Conservation (phyloP, 2,113 vertebrate species). For the Lampris megalopsis region DNA sequence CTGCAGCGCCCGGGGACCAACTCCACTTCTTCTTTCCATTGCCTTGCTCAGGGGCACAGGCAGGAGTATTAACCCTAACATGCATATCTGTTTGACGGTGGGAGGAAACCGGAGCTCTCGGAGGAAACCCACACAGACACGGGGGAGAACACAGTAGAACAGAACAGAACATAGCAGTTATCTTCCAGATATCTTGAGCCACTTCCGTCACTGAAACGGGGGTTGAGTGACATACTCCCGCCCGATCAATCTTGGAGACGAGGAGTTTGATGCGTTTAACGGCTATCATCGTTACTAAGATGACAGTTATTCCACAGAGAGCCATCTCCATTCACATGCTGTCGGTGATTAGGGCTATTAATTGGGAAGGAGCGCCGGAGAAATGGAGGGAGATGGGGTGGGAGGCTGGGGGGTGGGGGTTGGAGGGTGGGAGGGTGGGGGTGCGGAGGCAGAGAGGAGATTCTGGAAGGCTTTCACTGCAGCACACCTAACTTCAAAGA, state of each 20-base stretch:
- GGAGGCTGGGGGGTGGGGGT: conserved; percentile 17
- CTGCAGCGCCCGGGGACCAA: too few relatives aligned
- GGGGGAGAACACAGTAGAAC: too few relatives aligned
- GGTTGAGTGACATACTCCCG: conserved; percentile 40
- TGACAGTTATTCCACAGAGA: conserved; percentile 37
- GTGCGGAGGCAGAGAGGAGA: conserved; percentile 2
- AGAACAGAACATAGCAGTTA: not conserved
- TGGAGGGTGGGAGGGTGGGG: not conserved
- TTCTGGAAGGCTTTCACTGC: conserved; percentile 7
- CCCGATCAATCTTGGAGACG: conserved; percentile 52
- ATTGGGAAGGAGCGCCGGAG: conserved; percentile 37
- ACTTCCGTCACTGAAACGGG: conserved; percentile 3
- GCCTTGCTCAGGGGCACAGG: too few relatives aligned
- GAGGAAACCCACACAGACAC: too few relatives aligned
- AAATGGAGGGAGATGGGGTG: conserved; percentile 3
- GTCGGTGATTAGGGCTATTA: conserved; percentile 55
- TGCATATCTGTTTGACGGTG: too few relatives aligned
- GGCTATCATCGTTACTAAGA: conserved; percentile 20
- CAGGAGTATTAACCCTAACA: too few relatives aligned
- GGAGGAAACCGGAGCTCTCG: too few relatives aligned
- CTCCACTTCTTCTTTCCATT: too few relatives aligned
- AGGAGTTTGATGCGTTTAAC: conserved; percentile 47
- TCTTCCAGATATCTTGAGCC: conserved; percentile 27
- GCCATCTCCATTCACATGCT: conserved; percentile 43
- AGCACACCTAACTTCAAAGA: conserved; percentile 26